Base-by-base conservation (phyloP, 2,888 invertebrate species). In the Plusia festucae region DNA sequence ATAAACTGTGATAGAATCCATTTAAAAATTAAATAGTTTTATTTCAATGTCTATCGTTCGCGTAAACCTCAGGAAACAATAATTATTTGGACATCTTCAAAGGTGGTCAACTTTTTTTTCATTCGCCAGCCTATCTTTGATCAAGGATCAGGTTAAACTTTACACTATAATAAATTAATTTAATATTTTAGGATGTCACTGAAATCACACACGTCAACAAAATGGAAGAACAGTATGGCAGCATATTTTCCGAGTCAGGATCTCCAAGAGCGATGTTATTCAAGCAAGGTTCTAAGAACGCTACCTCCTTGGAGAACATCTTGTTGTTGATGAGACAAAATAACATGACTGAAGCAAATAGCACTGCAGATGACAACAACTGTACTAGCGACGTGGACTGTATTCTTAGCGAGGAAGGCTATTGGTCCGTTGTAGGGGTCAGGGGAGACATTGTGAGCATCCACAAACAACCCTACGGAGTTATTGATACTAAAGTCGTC, bases 401-500 rank as follows among this genome's bases (percentile, higher is more conserved):
- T 88, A 93, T 79, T 70, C 68, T 91, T 15, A 76, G 69, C 1
- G 91, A 91, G 63, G 73, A 70, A 1, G 90, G 90, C 0, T 91
- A 90, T 63, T 91, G 90, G 90, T 83, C 90, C 1, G 89, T 88
- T 9, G 76, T 93, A 8, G 95, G 94, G 18, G 89, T 90, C 0
- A 83, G 95, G 13, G 94, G 93, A 1, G 95, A 95, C 68, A 85
- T 94, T 40, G 88, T 89, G 11, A 81, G 79, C 15, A 71, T 82
- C 20, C 69, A 87, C 52, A 90, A 85, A 65, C 78, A 87, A 74
- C 84, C 92, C 1, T 94, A 95, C 56, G 96, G 96, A 53, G 91
- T 96, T 59, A 95, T 96, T 68, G 96, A 96, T 73, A 95, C 95
- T 2, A 96, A 96, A 87, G 88, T 96, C 60, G 85, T 95, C 16